Evolutionary conservation across 2,797 vertebrate species (phyloP), one percentile per base, ranked within the genome.

Genomic region (Botia almorhae): DNA sequence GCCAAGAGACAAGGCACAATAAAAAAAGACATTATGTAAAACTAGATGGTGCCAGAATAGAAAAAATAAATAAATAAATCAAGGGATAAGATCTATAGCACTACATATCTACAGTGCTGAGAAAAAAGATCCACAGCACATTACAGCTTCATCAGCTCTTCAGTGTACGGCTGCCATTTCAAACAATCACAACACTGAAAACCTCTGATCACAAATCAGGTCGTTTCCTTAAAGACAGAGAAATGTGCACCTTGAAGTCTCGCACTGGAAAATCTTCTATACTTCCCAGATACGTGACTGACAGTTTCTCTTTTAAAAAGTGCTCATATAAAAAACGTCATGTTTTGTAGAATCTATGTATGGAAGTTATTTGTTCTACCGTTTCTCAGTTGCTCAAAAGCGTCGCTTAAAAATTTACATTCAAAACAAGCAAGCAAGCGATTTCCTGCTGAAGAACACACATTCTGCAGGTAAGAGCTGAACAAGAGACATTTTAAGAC

Each of bases 1-100:
- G 85, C 85, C 89, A 87, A 85, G 86, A 86, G 85, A 77, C 85
- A 84, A 84, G 82, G 86, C 86, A 83, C 89, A 88, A 89, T 85
- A 87, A 88, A 89, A 90, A 89, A 73, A 78, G 81, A 81, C 81
- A 84, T 90, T 87, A 87, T 85, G 79, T 74, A 74, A 85, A 87
- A 88, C 81, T 88, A 90, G 84, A 87, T 86, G 84, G 85, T 81
- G 55, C 74, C 73, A 74, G 76, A 69, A 81, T 78, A 33, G 50
- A 13, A 69, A n/a, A n/a, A n/a, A n/a, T n/a, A n/a, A n/a, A n/a
- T n/a, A n/a, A n/a, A n/a, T n/a, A 53, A 53, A 81, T 4, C 4
- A 73, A 72, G 29, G 69, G 43, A 81, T 76, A 56, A 80, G 69
- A 74, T 67, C 76, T 50, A 50, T 51, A 67, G 60, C 55, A 48